Evolutionary conservation across 2,797 vertebrate species (phyloP), one percentile per base, ranked within the genome.

Genomic region (Esox lucius): DNA sequence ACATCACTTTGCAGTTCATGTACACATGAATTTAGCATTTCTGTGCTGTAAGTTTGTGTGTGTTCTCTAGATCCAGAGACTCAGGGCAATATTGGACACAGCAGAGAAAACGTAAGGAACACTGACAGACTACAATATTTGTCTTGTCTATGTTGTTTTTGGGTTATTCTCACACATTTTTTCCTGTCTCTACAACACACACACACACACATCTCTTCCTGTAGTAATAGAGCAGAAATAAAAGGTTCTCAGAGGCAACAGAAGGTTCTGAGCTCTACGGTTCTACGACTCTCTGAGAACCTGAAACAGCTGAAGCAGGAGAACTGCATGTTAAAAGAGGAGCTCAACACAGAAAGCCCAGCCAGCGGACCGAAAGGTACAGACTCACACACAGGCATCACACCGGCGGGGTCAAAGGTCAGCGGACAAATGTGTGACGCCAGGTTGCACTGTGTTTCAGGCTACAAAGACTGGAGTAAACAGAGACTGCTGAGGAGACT

Each of bases 381-480:
- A 19, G 64, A 15, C 67, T 26, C 22, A 48, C 39, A 24, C 62
- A 49, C 39, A 67, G 31, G 19, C 66, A 42, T n/a, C 67, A 69
- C 67, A 48, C 67, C n/a, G 17, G 53, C 9, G n/a, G 53, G 53
- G 53, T 56, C 53, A 56, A 22, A 56, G 53, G 53, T 56, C n/a
- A 56, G n/a, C 19, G 6, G 22, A 56, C 53, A 22, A 53, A 53
- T 53, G 3, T 19, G 5, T 67, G 42, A 53, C 22, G 19, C 19
- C n/a, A 6, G 19, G 77, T 31, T 71, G 0, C 73, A 46, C 83
- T 42, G 62, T 67, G 46, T 68, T 74, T 70, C 78, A 99, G 97
- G 93, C 86, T 97, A 96, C n/a, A 77, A 84, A 49, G 95, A 96
- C 42, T 97, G 96, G 96, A 97, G 95, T 86, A 97, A 93, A 86